A percentile compares a stretch with the other conserved stretches of the same genome.
These are phyloP conservation scores for Bombus picipes DNA, from an alignment of 1,140 invertebrate species.

Conservation along the genomic window DNA sequence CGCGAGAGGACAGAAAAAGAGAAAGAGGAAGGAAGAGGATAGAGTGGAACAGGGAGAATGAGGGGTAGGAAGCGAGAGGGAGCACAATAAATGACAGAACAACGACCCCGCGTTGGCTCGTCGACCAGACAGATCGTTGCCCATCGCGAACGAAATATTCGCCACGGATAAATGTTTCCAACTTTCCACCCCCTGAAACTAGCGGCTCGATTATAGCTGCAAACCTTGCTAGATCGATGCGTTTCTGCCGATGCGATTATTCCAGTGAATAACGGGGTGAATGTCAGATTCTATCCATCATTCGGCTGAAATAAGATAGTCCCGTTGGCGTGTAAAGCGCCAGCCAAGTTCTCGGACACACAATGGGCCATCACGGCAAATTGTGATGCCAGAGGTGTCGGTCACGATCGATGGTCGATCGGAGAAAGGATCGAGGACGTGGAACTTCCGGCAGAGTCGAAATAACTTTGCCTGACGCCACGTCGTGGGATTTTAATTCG, in stretches of 20 bases:
- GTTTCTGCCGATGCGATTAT: background rate
- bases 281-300: slow-evolving; percentile 12
- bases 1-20: slow-evolving; percentile 41
- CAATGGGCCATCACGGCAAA: slow-evolving; percentile 38
- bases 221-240: background rate
- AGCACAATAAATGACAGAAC: slow-evolving; percentile 67
- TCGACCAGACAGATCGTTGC: slow-evolving; percentile 47
- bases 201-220: background rate
- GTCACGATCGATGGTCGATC: slow-evolving; percentile 37
- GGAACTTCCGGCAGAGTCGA: slow-evolving; percentile 20
- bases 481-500: background rate
- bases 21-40: slow-evolving; percentile 20
- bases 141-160: slow-evolving; percentile 41
- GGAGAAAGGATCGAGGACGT: slow-evolving; percentile 45
- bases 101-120: slow-evolving; percentile 59
- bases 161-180: background rate
- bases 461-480: background rate
- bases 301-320: background rate
- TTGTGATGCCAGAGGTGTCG: slow-evolving; percentile 33
- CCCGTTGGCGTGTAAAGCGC: slow-evolving; percentile 5
- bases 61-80: slow-evolving; percentile 20
- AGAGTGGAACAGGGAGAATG: slow-evolving; percentile 1
- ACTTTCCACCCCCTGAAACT: background rate
- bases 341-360: background rate
- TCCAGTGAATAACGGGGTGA: background rate